Base-by-base conservation (phyloP, 1,140 invertebrate genomes). In the Bombus affinis region DNA sequence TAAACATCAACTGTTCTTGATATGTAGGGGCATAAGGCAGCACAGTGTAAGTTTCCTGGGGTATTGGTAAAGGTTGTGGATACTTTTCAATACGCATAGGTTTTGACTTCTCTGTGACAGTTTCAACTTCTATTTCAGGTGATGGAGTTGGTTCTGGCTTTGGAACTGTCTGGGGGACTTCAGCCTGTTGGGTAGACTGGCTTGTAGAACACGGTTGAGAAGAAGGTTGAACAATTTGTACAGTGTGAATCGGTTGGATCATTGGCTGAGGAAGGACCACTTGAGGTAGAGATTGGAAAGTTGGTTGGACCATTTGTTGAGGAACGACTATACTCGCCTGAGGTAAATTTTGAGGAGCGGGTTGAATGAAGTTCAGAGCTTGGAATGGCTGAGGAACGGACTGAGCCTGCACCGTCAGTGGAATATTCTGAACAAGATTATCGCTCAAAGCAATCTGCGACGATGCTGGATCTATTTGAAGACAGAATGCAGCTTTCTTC, bases 401-500 rank as follows among this genome's bases (percentile, higher is more conserved):
- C 13, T 79, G 47, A 59, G 65, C 12, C 1, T 83, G 65, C 2
- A 83, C 0, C 2, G 28, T 28, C 12, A 77, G 0, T 42, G 44
- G 59, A 5, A 66, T 15, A 2, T 53, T 83, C 10, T 68, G 81
- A 70, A 35, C 13, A 13, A 35, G 2, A 18, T 28, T 12, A 1
- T 71, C 71, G 4, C 13, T 79, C 32, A 87, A 86, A 15, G 65
- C 28, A 35, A 70, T 1, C 5, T 70, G 81, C 15, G 59, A 8
- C 3, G 28, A 39, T 62, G n/a, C 73, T 10, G 82, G 70, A 3
- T 32, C 53, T 39, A 91, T 57, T 22, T 88, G 65, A 5, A 90
- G 68, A 39, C 83, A 86, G 18, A 91, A 81, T 0, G 62, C 25
- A 3, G 89, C 75, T 68, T 91, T 91, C 42, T 91, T 91, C 0